Conservation (phyloP, 1,140 invertebrate species). For the Bombus huntii region DNA sequence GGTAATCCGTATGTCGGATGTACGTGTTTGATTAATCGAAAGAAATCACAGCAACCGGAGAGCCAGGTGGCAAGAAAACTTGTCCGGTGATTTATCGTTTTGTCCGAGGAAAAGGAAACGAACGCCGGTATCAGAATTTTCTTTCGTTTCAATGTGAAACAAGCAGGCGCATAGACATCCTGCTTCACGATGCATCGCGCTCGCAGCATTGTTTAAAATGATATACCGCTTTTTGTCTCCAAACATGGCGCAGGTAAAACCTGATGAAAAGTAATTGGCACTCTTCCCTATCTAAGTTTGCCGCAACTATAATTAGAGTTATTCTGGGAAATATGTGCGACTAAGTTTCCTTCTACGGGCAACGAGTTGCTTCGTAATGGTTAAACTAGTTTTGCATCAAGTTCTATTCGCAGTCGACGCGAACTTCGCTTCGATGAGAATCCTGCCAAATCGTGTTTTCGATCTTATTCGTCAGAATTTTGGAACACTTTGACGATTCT, state of each 20-base stretch:
- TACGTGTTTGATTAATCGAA: conserved; percentile 62
- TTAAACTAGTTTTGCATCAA: not conserved
- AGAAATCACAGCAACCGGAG: conserved; percentile 42
- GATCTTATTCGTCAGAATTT: not conserved
- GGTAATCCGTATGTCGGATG: conserved; percentile 53
- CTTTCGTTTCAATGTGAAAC: conserved; percentile 29
- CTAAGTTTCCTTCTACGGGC: not conserved
- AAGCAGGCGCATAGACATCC: not conserved
- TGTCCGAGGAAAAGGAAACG: conserved; percentile 12
- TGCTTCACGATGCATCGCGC: too few species aligned
- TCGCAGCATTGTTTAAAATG: not conserved
- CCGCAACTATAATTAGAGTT: not conserved
- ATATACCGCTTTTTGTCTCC: not conserved
- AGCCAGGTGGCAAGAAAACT: conserved; percentile 45
- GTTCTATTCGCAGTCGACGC: not conserved
- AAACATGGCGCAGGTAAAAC: not conserved
- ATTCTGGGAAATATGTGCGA: not conserved
- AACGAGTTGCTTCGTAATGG: not conserved
- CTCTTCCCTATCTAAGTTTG: not conserved
- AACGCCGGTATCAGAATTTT: conserved; percentile 42
- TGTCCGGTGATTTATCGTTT: conserved; percentile 56
- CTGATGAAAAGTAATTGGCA: not conserved
- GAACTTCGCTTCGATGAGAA: not conserved
- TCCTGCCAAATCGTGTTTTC: not conserved
- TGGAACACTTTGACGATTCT: accelerated